Evolutionary conservation across 2,797 vertebrate species (phyloP).

Genomic region (Catostomus latipinnis): DNA sequence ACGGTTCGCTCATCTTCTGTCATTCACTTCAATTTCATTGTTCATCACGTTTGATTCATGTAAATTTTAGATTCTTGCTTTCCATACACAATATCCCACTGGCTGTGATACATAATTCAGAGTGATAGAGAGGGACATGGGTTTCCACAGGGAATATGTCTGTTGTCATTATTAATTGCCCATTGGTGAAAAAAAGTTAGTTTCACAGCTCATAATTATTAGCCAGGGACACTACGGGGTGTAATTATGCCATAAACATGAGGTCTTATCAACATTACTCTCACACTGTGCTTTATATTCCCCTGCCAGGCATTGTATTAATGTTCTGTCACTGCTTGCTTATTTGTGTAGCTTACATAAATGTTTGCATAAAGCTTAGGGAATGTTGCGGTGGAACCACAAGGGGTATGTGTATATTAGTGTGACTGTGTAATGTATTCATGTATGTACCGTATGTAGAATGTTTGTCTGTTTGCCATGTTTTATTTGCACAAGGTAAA

Average conservation of each 20-base stretch:
- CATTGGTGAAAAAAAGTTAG: slow-evolving; percentile 60
- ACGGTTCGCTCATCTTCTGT: neutral
- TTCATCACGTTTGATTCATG: slow-evolving; percentile 37
- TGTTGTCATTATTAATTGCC: slow-evolving; percentile 64
- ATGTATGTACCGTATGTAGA: too few relatives aligned
- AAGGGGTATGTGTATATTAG: neutral
- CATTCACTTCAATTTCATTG: neutral
- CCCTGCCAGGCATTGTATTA: slow-evolving; percentile 45
- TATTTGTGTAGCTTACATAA: slow-evolving; percentile 47
- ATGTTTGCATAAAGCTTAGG: slow-evolving; percentile 32
- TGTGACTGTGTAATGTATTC: too few relatives aligned
- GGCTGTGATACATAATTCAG: slow-evolving; percentile 54
- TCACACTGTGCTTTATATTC: slow-evolving; percentile 51
- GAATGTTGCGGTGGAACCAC: slow-evolving; percentile 28
- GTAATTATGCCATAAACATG: slow-evolving; percentile 65
- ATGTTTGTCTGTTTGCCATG: too few relatives aligned
- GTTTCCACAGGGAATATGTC: slow-evolving; percentile 56
- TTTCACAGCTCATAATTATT: slow-evolving; percentile 62
- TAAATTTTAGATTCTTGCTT: slow-evolving; percentile 41
- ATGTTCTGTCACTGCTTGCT: slow-evolving; percentile 51
- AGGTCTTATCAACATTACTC: slow-evolving; percentile 55
- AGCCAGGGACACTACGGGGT: slow-evolving; percentile 58
- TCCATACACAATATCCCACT: slow-evolving; percentile 49
- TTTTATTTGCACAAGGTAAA: too few relatives aligned
- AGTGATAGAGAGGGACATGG: slow-evolving; percentile 49